A percentile compares a stretch with the other conserved stretches of the same genome.
These are phyloP conservation scores for Agrilus planipennis DNA, from an alignment of 1,140 invertebrate species.

Conservation along the genomic window DNA sequence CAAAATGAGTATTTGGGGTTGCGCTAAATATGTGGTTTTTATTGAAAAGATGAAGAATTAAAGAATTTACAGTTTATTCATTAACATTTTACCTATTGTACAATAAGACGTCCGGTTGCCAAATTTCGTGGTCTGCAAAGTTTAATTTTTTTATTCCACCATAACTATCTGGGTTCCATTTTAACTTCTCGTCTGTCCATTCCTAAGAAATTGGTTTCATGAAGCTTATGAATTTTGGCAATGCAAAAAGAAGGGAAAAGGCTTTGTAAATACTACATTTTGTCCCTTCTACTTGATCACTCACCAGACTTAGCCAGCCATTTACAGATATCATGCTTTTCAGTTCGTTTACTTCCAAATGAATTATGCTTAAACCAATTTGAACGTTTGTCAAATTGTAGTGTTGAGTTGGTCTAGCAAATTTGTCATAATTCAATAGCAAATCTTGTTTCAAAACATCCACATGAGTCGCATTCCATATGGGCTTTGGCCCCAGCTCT, in stretches of 20 bases:
- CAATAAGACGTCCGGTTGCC: constrained; percentile 54
- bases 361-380: constrained; percentile 41
- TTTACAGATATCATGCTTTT: constrained; percentile 43
- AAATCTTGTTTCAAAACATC: constrained; percentile 46
- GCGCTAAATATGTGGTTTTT: constrained; percentile 32
- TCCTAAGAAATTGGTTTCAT: constrained; percentile 40
- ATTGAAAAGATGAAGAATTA: neutral
- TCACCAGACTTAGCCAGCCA: constrained; percentile 45
- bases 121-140: constrained; percentile 50
- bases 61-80: neutral
- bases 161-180: constrained; percentile 49
- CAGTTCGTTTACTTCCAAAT: constrained; percentile 45
- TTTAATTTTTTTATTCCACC: constrained; percentile 42
- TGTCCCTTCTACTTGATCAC: too few species aligned
- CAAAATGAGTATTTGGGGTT: constrained; percentile 41
- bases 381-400: constrained; percentile 40
- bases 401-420: constrained; percentile 44
- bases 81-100: constrained; percentile 43
- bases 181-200: constrained; percentile 52
- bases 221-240: too few species aligned
- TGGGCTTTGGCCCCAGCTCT: constrained; percentile 28
- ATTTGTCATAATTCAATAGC: constrained; percentile 49
- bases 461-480: constrained; percentile 45
- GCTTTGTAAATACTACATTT: too few species aligned
- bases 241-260: too few species aligned